These are phyloP conservation scores for Branchinecta sandiegonensis DNA, from an alignment of 2,888 invertebrate genomes.

Conservation along the genomic window DNA sequence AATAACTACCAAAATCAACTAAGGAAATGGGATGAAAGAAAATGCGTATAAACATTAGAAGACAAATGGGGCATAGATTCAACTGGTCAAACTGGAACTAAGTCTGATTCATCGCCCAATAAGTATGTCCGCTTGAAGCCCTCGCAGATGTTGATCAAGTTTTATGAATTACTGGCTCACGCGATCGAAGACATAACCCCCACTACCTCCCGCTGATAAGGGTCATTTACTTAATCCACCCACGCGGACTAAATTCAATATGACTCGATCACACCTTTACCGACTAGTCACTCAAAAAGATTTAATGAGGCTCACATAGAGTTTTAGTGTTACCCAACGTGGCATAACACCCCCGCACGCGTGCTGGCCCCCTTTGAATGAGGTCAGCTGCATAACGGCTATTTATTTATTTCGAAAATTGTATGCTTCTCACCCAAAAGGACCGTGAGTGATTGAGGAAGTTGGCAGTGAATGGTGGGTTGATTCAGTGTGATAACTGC, in stretches of 20 bases:
- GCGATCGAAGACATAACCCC: background rate
- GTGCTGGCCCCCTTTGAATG: background rate
- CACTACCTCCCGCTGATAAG: background rate
- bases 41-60: no score
- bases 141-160: conserved; percentile 1
- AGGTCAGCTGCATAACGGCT: background rate
- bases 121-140: no score
- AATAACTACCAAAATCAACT: no score
- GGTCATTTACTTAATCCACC: conserved; percentile 15
- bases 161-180: background rate
- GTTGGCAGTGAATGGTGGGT: background rate
- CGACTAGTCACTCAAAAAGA: conserved; percentile 1
- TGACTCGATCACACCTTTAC: conserved; percentile 1
- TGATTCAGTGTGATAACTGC: no score
- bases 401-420: background rate
- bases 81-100: no score
- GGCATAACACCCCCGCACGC: background rate
- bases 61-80: no score
- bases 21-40: no score
- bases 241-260: conserved; percentile 15
- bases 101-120: no score
- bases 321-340: conserved; percentile 4
- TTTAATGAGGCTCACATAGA: conserved; percentile 3
- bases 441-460: background rate
- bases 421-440: no score